Conservation (phyloP, 2,888 invertebrate species). For the Hemistola chrysoprasaria region DNA sequence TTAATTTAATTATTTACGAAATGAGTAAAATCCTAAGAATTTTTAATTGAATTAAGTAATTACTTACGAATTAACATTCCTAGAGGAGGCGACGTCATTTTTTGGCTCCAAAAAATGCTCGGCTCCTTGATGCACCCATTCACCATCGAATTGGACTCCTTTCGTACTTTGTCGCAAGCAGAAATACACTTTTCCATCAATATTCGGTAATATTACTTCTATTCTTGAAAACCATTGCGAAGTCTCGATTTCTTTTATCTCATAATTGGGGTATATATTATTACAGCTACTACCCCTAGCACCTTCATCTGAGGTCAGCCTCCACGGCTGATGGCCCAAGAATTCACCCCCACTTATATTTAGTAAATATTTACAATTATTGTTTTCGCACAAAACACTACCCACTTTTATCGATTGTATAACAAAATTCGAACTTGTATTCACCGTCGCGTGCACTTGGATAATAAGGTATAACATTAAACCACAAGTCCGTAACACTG, state of each 20-base stretch:
- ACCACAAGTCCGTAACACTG: constrained; percentile 76
- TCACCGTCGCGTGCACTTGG: constrained; percentile 45
- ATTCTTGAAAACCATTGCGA: constrained; percentile 49
- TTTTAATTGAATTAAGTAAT: too few species aligned
- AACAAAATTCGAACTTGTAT: constrained; percentile 45
- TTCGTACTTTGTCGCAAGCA: constrained; percentile 53
- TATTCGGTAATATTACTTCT: constrained; percentile 52
- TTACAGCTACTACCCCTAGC: constrained; percentile 59
- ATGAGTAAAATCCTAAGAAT: too few species aligned
- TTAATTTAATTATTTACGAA: too few species aligned
- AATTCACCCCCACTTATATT: constrained; percentile 64
- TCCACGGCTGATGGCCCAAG: constrained; percentile 69
- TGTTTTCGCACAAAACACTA: constrained; percentile 47
- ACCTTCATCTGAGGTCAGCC: constrained; percentile 57
- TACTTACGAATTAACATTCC: constrained; percentile 33
- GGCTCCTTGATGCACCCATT: constrained; percentile 79
- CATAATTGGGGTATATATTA: constrained; percentile 61
- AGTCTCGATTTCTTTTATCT: constrained; percentile 59
- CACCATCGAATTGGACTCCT: constrained; percentile 51
- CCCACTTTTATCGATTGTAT: constrained; percentile 55
- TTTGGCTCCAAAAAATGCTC: constrained; percentile 61
- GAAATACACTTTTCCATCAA: constrained; percentile 55
- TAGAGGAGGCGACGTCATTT: constrained; percentile 30
- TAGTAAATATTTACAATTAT: constrained; percentile 75
- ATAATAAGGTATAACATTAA: constrained; percentile 58